These are phyloP conservation scores for Baccha elongata DNA, from an alignment of 2,888 invertebrate genomes.

Conservation along the genomic window DNA sequence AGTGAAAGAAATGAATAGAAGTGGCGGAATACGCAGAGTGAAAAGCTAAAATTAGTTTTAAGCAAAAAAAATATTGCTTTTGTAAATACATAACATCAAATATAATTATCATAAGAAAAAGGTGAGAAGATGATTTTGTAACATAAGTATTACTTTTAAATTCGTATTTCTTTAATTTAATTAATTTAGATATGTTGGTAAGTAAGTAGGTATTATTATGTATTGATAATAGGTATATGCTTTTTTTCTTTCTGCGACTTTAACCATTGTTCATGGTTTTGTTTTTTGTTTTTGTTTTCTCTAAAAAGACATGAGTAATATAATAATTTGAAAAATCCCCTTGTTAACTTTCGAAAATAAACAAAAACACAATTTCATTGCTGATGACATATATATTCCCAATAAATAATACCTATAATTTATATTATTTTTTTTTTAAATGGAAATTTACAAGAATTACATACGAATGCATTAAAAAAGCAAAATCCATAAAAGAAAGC, in stretches of 20 bases:
- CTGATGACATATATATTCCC: neutral
- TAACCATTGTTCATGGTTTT: constrained; percentile 4
- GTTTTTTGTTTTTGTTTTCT: neutral
- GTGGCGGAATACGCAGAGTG: no score
- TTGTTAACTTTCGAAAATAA: constrained; percentile 17
- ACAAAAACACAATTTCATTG: neutral
- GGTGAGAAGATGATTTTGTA: no score
- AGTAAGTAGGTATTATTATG: neutral
- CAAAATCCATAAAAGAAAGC: constrained; percentile 1
- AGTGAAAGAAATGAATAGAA: no score
- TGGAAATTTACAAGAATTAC: constrained; percentile 14
- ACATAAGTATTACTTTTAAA: no score
- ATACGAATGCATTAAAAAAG: constrained; percentile 4
- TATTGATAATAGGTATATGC: neutral
- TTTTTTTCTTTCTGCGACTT: constrained; percentile 17
- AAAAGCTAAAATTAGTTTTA: no score
- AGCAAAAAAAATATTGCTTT: no score
- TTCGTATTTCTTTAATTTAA: neutral
- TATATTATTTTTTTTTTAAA: neutral
- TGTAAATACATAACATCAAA: no score
- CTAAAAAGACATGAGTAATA: constrained; percentile 1
- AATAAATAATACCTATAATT: neutral
- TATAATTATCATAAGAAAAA: no score
- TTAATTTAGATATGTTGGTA: neutral
- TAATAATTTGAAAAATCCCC: no score